Evolutionary conservation across 1,140 invertebrate genomes (phyloP).

Genomic region (Colletes latitarsis): DNA sequence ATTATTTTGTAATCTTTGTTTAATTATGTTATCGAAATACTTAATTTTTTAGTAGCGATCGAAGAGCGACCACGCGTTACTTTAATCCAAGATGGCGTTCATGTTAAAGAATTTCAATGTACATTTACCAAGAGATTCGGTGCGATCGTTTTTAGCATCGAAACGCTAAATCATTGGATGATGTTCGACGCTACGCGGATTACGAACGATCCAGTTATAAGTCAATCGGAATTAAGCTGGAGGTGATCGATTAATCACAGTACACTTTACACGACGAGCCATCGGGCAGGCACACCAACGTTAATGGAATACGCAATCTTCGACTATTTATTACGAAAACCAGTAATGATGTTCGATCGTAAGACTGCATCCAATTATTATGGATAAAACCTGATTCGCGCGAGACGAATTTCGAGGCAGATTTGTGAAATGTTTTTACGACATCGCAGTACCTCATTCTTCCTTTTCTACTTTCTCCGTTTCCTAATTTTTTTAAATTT

Average conservation of each 20-base stretch:
- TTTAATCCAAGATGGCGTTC: not conserved
- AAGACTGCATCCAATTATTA: conserved; percentile 43
- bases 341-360: conserved; percentile 13
- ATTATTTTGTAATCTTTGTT: too few relatives aligned
- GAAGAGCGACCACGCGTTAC: not conserved
- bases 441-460: too few relatives aligned
- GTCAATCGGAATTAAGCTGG: conserved; percentile 53
- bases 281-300: conserved; percentile 33
- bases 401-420: not conserved
- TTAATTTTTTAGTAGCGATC: too few relatives aligned
- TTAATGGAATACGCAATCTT: conserved; percentile 46
- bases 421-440: conserved; percentile 27
- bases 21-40: too few relatives aligned
- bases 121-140: too few relatives aligned
- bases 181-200: conserved; percentile 37
- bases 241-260: conserved; percentile 58
- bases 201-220: conserved; percentile 63
- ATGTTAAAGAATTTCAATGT: not conserved
- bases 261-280: conserved; percentile 37
- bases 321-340: conserved; percentile 42
- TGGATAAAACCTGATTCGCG: not conserved
- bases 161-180: conserved; percentile 49
- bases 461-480: too few relatives aligned
- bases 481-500: too few relatives aligned
- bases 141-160: conserved; percentile 5